Conservation (phyloP, 2,888 invertebrate species). For the Cactoblastis cactorum region DNA sequence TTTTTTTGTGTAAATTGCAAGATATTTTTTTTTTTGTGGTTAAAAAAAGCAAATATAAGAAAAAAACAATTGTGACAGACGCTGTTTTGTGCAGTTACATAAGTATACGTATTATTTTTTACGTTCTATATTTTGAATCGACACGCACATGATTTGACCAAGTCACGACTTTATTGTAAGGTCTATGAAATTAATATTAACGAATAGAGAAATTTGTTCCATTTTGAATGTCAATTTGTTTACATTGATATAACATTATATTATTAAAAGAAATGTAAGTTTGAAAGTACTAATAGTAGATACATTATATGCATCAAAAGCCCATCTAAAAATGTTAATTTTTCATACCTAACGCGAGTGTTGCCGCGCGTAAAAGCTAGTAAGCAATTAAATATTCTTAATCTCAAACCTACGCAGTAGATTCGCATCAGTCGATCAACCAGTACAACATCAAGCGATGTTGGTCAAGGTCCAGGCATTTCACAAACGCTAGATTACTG, state of each 20-base stretch:
- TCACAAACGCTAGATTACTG: slow-evolving; percentile 56
- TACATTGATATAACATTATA: neutral
- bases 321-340: no score
- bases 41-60: no score
- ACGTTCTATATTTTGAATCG: neutral
- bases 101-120: neutral
- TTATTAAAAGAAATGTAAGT: neutral
- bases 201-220: neutral
- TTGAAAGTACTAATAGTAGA: no score
- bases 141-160: neutral
- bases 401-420: slow-evolving; percentile 16
- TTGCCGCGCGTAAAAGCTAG: neutral
- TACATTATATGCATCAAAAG: no score
- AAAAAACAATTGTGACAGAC: no score
- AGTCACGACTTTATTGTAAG: slow-evolving; percentile 7
- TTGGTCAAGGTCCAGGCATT: slow-evolving; percentile 65
- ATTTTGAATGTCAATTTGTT: neutral
- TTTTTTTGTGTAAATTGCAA: no score
- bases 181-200: neutral
- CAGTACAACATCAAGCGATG: slow-evolving; percentile 32
- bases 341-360: no score
- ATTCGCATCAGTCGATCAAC: slow-evolving; percentile 12
- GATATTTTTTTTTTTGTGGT: no score
- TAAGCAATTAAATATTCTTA: slow-evolving; percentile 9
- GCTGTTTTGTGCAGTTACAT: neutral